phyloP scores from a whole-genome alignment of 2,888 invertebrate genomes.

The Clivina fossor region DNA sequence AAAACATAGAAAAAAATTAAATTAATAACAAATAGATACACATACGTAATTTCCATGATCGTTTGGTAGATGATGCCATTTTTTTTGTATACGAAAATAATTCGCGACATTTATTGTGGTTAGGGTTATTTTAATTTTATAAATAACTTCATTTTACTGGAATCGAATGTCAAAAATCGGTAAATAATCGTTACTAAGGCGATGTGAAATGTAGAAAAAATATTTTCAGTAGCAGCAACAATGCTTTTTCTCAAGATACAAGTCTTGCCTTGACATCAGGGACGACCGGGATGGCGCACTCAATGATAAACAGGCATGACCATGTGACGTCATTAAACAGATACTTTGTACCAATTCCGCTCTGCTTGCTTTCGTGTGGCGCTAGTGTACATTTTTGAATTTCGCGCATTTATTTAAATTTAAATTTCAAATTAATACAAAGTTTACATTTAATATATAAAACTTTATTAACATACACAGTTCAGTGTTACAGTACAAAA shows the following conservation, averaged over 20 bases:
- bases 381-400: no score
- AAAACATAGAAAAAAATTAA: no score
- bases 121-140: conserved; percentile 46
- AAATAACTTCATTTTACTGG: conserved; percentile 45
- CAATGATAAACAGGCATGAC: no score
- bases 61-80: conserved; percentile 56
- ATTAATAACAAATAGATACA: conserved; percentile 45
- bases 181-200: conserved; percentile 15
- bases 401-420: no score
- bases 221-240: conserved; percentile 28
- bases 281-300: no score
- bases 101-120: conserved; percentile 37
- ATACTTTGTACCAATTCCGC: no score
- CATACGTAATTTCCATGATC: conserved; percentile 85
- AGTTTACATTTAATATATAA: no score
- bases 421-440: no score
- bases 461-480: no score
- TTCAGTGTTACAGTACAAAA: no score
- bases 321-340: no score
- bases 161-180: conserved; percentile 7
- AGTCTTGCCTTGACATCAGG: conserved; percentile 34
- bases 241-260: conserved; percentile 32
- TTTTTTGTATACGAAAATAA: conserved; percentile 29
- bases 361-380: no score
- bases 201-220: conserved; percentile 22